A percentile compares a stretch with the other conserved stretches of the same genome.
These are phyloP conservation scores for Stegodyphus dumicola DNA, from an alignment of 1,140 invertebrate genomes.

Conservation along the genomic window DNA sequence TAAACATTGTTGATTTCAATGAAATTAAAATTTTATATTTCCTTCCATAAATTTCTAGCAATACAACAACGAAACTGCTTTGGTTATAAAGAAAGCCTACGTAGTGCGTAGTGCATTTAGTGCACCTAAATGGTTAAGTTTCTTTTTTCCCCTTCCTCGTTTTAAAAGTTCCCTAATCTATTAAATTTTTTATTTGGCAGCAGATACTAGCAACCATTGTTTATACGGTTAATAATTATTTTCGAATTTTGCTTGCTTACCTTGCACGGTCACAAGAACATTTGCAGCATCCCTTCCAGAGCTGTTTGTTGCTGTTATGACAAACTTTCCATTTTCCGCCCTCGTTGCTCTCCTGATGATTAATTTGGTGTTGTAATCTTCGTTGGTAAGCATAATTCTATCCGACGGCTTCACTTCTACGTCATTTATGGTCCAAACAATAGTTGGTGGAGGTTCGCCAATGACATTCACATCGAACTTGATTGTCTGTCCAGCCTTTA, in stretches of 20 bases:
- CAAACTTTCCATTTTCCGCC: slow-evolving; percentile 90
- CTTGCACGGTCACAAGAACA: slow-evolving; percentile 83
- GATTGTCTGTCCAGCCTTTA: slow-evolving; percentile 91
- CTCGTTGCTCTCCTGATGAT: slow-evolving; percentile 86
- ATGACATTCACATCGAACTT: slow-evolving; percentile 91
- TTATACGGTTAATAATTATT: too few relatives aligned
- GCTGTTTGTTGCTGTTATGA: slow-evolving; percentile 89
- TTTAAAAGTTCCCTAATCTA: too few relatives aligned
- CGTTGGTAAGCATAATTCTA: slow-evolving; percentile 74
- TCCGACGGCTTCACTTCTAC: slow-evolving; percentile 68
- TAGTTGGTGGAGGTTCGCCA: slow-evolving; percentile 90
- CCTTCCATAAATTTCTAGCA: too few relatives aligned
- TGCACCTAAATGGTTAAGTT: too few relatives aligned
- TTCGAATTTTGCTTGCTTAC: slow-evolving; percentile 65
- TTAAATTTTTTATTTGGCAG: too few relatives aligned
- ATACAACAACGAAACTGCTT: too few relatives aligned
- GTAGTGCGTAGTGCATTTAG: too few relatives aligned
- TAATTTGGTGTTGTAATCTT: slow-evolving; percentile 91
- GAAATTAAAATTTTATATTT: too few relatives aligned
- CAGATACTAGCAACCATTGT: too few relatives aligned
- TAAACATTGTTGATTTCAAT: too few relatives aligned
- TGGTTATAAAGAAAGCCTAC: too few relatives aligned
- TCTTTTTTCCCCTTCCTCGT: too few relatives aligned
- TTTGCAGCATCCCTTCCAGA: slow-evolving; percentile 94
- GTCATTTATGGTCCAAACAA: slow-evolving; percentile 84